Base-by-base conservation (phyloP, 2,888 invertebrate species). In the Lithodes maja region DNA sequence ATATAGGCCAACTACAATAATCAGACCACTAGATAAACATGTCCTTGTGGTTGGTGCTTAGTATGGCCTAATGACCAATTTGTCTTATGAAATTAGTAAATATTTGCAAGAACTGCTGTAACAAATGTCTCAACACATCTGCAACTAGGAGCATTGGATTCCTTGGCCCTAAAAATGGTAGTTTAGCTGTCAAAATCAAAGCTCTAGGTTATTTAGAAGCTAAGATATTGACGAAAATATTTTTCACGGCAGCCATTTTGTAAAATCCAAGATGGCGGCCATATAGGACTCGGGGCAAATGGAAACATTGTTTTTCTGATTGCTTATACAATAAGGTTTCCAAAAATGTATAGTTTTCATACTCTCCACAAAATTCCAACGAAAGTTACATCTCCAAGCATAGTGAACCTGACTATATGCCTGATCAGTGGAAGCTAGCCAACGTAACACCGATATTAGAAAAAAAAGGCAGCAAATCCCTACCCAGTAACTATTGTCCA, bases 131-230 rank as follows among this genome's bases (percentile, higher is more conserved):
- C 74, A 84, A 75, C 52, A 84, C 75, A 84, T 83, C 69, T 83
- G 74, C 3, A 83, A 74, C 71, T 74, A 75, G 15, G 54, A 74
- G 17, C 71, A 87, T 83, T 87, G 83, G 61, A 68, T 88, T 84
- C 79, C 68, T 49, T 83, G 83, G 78, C 69, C 68, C 78, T 83
- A 68, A 88, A 88, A 88, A 61, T 77, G 78, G 15, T 54, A 71
- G 84, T 88, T 88, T 84, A 85, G 49, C 88, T 78, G 79, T 88
- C 52, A 88, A 88, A 88, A 88, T 88, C 33, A 84, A 83, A 77
- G 75, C 52, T 88, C 53, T 87, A 77, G 75, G 84, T 85, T 78
- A 78, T 84, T 85, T 88, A 88, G 88, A 85, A 85, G 78, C 84
- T 78, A 49, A 84, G 53, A 85, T 85, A 84, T 55, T 61, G 61